These are phyloP conservation scores for Helicolenus hilgendorfi DNA, from an alignment of 2,797 vertebrate species.

Conservation along the genomic window DNA sequence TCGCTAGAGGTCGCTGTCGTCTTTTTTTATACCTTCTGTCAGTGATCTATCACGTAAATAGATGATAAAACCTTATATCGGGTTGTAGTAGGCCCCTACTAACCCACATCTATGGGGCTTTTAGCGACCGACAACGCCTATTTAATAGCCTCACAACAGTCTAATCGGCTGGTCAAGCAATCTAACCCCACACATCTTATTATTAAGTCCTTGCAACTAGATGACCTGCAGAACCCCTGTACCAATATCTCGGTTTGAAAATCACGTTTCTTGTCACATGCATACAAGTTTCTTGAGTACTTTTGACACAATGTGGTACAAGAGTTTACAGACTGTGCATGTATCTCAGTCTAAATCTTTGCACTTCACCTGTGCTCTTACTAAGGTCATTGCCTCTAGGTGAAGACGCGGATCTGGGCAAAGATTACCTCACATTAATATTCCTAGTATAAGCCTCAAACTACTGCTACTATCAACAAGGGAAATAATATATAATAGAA, in stretches of 20 bases:
- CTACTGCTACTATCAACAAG: background rate
- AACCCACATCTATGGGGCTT: too few relatives aligned
- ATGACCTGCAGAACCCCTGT: background rate
- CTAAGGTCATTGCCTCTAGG: slow-evolving; percentile 52
- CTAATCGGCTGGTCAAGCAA: too few relatives aligned
- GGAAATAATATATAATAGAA: background rate
- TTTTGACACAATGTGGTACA: background rate
- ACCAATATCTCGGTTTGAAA: background rate
- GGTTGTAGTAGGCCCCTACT: too few relatives aligned
- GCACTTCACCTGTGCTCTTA: slow-evolving; percentile 70
- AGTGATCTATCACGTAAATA: too few relatives aligned
- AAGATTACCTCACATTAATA: background rate
- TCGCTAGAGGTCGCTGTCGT: too few relatives aligned
- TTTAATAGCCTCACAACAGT: too few relatives aligned
- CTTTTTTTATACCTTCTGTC: too few relatives aligned
- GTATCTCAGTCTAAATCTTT: background rate
- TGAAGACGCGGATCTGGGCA: background rate
- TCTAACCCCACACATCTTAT: background rate
- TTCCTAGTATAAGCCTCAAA: background rate
- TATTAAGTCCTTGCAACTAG: background rate
- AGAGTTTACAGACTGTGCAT: background rate
- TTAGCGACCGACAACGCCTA: too few relatives aligned
- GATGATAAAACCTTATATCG: too few relatives aligned
- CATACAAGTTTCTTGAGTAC: background rate
- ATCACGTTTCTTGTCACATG: background rate